Evolutionary conservation across 2,888 invertebrate genomes (phyloP).

Genomic region (Candidula unifasciata): DNA sequence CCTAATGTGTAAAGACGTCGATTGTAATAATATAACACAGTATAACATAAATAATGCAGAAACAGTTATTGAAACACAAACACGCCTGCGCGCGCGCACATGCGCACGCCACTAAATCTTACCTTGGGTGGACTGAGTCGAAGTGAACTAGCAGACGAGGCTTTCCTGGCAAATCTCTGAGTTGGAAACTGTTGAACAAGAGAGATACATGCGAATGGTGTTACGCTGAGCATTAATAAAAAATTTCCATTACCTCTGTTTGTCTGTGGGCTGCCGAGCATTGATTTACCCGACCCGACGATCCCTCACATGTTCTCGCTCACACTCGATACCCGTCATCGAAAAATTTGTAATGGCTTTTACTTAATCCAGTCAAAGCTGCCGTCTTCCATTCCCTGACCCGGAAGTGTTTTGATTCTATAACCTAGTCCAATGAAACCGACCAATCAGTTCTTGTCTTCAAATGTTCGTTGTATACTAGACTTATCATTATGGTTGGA

Average conservation of each 20-base stretch:
- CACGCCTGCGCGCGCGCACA: no score
- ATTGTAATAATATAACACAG: no score
- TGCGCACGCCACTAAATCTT: slow-evolving; percentile 54
- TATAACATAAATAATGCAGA: no score
- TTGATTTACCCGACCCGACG: not conserved
- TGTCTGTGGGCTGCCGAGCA: not conserved
- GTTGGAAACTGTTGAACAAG: slow-evolving; percentile 90
- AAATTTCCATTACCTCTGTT: slow-evolving; percentile 5
- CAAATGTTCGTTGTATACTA: no score
- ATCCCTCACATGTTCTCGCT: not conserved
- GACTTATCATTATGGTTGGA: no score
- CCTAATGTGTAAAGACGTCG: no score
- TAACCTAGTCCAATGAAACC: no score
- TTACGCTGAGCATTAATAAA: not conserved
- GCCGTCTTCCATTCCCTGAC: no score
- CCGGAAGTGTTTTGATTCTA: no score
- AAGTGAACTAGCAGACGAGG: slow-evolving; percentile 96
- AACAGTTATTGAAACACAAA: no score
- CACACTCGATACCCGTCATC: not conserved
- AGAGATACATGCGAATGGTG: slow-evolving; percentile 37
- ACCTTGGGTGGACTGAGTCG: slow-evolving; percentile 83
- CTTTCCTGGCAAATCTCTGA: slow-evolving; percentile 98
- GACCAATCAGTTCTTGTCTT: no score
- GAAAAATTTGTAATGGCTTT: not conserved
- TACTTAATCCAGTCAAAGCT: not conserved